Evolutionary conservation across 2,888 invertebrate genomes (phyloP).

Genomic region (Alloplasta piceator): DNA sequence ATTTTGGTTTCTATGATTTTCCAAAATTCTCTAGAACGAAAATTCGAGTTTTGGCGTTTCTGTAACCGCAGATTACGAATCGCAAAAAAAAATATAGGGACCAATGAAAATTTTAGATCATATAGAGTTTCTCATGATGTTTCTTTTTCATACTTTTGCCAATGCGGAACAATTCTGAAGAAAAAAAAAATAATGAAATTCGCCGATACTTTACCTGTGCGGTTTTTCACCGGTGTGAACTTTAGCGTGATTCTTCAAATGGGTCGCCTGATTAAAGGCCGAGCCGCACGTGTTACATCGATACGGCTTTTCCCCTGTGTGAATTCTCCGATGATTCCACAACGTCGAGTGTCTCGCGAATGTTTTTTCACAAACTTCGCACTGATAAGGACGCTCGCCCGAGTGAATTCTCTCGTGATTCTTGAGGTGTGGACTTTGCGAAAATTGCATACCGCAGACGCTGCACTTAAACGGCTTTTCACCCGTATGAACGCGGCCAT

Average conservation of each 20-base stretch:
- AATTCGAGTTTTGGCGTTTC: not conserved
- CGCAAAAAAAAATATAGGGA: not conserved
- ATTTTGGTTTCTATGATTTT: too few species aligned
- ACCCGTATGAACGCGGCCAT: slow-evolving; percentile 94
- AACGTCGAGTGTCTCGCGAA: slow-evolving; percentile 94
- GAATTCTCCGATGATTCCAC: slow-evolving; percentile 95
- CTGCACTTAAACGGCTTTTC: slow-evolving; percentile 88
- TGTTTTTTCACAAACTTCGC: slow-evolving; percentile 95
- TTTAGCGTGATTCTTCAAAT: slow-evolving; percentile 94
- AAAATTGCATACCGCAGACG: slow-evolving; percentile 96
- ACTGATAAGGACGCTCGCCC: slow-evolving; percentile 94
- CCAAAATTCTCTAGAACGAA: too few species aligned
- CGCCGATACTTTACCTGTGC: slow-evolving; percentile 84
- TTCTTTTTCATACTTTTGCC: too few species aligned
- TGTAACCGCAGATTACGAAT: not conserved
- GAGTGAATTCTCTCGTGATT: slow-evolving; percentile 95
- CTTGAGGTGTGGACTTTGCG: slow-evolving; percentile 94
- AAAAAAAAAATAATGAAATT: not conserved
- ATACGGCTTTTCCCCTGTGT: slow-evolving; percentile 94
- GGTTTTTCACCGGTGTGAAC: slow-evolving; percentile 87
- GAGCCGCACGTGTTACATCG: slow-evolving; percentile 86
- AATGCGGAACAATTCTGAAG: too few species aligned
- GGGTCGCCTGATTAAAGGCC: slow-evolving; percentile 95
- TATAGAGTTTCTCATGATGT: too few species aligned
- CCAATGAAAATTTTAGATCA: not conserved